A percentile compares a stretch with the other conserved stretches of the same genome.
These are phyloP conservation scores for Drosophila hamatofila DNA, from an alignment of 2,888 invertebrate genomes.

Conservation along the genomic window DNA sequence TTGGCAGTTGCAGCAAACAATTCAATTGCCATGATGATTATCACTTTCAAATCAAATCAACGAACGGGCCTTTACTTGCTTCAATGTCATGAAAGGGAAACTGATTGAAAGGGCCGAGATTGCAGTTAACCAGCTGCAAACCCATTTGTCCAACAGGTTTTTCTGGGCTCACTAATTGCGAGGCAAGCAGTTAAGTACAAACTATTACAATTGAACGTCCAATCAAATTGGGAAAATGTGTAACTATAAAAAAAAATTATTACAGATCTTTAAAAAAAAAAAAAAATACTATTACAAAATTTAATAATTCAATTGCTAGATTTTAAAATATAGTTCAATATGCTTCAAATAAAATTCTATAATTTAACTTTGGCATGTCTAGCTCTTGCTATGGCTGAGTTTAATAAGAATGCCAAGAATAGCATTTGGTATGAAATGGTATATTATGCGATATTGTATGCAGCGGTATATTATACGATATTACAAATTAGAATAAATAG, in stretches of 20 bases:
- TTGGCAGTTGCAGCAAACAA: conserved; percentile 4
- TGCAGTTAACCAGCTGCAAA: conserved; percentile 37
- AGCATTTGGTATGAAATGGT: too few species aligned
- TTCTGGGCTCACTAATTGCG: conserved; percentile 28
- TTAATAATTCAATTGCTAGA: too few species aligned
- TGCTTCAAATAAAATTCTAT: too few species aligned
- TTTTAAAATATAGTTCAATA: too few species aligned
- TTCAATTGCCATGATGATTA: conserved; percentile 56
- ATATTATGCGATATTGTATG: too few species aligned
- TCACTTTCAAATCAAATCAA: conserved; percentile 59
- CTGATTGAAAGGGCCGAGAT: conserved; percentile 49
- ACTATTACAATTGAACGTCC: not conserved
- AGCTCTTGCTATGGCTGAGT: too few species aligned
- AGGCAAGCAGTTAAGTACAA: conserved; percentile 1
- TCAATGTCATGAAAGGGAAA: conserved; percentile 62
- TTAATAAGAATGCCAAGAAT: too few species aligned
- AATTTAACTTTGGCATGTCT: too few species aligned
- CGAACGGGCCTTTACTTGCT: conserved; percentile 27
- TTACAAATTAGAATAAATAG: too few species aligned
- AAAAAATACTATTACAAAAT: not conserved
- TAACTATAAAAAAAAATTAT: too few species aligned
- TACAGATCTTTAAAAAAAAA: too few species aligned
- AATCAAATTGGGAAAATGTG: not conserved
- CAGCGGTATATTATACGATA: too few species aligned
- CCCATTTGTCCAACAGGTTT: conserved; percentile 25